Evolutionary conservation across 1,140 invertebrate genomes (phyloP), one percentile per base, ranked within the genome.

Genomic region (Rhagoletis zephyria): DNA sequence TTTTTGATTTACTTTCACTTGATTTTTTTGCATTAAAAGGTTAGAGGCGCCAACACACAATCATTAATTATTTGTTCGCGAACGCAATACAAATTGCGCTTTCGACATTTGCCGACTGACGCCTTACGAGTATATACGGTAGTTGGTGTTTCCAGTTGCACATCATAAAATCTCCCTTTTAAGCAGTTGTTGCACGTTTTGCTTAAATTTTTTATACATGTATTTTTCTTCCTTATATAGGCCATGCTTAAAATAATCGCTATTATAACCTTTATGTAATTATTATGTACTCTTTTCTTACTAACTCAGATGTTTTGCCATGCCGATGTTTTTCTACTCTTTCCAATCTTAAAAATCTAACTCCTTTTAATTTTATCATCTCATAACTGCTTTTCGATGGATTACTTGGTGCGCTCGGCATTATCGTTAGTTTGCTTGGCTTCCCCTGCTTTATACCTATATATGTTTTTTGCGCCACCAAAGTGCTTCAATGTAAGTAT

Each of bases 181-280:
- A 81, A 56, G 74, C 74, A 42, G 56, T 19, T n/a, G 16, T 81
- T 81, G 42, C 16, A 56, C 30, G 45, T 51, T 81, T 81, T 12
- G 9, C 14, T 42, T 70, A 30, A 30, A 30, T 30, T 70, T 30
- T 51, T 19, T 10, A 56, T 12, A 30, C n/a, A 56, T 51, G 30
- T 30, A 30, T 74, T 51, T 51, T 74, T n/a, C 70, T 74, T 74
- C 70, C 70, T 74, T 74, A 74, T 48, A 74, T 74, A 74, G 45
- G 70, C 14, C 74, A 81, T 56, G 74, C 74, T 81, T 81, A 81
- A 81, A 81, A 81, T 81, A 56, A 81, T 30, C 74, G 56, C 74
- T 81, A 81, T 81, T 81, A 56, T 30, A 81, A 56, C 74, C 56
- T 56, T 51, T 56, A 48, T 81, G 19, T 81, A 56, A 56, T 56